Base-by-base conservation (phyloP, 2,888 invertebrate genomes). In the Andrena hattorfiana region DNA sequence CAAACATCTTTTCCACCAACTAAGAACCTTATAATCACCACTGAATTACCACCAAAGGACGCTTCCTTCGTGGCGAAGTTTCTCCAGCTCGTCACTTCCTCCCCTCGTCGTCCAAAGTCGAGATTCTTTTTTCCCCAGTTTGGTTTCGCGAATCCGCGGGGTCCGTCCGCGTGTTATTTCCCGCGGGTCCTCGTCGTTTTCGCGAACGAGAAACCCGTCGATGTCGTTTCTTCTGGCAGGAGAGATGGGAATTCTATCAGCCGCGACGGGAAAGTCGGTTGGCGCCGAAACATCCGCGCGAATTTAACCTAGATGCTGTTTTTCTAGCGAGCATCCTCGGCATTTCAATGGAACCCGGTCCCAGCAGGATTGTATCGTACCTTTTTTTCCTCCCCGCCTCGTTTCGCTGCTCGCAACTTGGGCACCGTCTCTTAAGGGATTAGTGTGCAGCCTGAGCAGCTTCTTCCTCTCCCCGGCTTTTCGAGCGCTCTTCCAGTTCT, bases 231-330 rank as follows among this genome's bases (percentile, higher is more conserved):
- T 49, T 70, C 20, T 48, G 30, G 23, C 30, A 3, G 60, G 48
- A 49, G 60, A 73, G 59, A 72, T 66, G 71, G 75, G 77, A 83
- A 83, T 84, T 81, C 72, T 78, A 66, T 84, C 81, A 78, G 71
- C 56, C 42, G 60, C 16, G 49, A 32, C 28, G 70, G 66, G 66
- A 67, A 70, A 70, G 56, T 59, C 23, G 62, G 32, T 59, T 67
- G 26, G n/a, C 10, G 70, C 59, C 56, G 81, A 68, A 73, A 76
- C 77, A 70, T 88, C 75, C 78, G 59, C 68, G 77, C 75, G 85
- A 88, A 89, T 89, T 84, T 89, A 81, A 80, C 83, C 71, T 74
- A 82, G 83, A 87, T 88, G 83, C 78, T 85, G 77, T 86, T 87
- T 86, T 85, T 84, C 78, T 63, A 54, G 8, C 69, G 66, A 67